Evolutionary conservation across 2,113 vertebrate genomes (phyloP), one percentile per base, ranked within the genome.

Genomic region (Chionis minor): DNA sequence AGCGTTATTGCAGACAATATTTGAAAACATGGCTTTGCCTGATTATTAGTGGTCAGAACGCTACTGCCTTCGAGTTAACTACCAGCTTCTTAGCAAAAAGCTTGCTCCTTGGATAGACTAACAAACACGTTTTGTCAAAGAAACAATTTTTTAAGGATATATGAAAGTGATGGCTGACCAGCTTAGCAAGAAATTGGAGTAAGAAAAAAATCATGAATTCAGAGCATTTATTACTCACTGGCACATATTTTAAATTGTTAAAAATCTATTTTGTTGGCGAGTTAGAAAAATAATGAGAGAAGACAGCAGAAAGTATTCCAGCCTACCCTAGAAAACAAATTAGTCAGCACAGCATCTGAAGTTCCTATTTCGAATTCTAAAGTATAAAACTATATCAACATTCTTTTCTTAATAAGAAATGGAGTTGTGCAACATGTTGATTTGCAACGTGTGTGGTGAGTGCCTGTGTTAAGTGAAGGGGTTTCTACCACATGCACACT

Each of bases 1-100:
- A 88, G 83, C 54, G 59, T 95, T 91, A 81, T 77, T 90, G 77
- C 87, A 92, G 94, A 93, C 89, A 88, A 86, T 86, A 91, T 97
- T 95, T 90, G 44, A 95, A 95, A 95, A 83, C 91, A 55, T 81
- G 66, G 74, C 67, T 89, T 92, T 81, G 4, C 79, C 72, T 20
- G 78, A 66, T 85, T 79, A 75, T 35, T 66, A 86, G 73, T 70
- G 89, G 96, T 77, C 95, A 87, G 65, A 92, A 87, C 3, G 81
- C 91, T 88, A 79, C 77, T 69, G 86, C 73, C 66, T 97, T 91
- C 88, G 42, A 82, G 62, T 86, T 35, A 83, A 72, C 91, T 72
- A 72, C 33, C 65, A 91, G 49, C 33, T 84, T 91, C 74, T 87
- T 63, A 69, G 45, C 17, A 78, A 80, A 94, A 70, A 4, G 6